Percentiles rank a stretch among this genome's conserved stretches.
phyloP scores from a whole-genome alignment of 2,113 vertebrate genomes.

The Actinemys pallida region DNA sequence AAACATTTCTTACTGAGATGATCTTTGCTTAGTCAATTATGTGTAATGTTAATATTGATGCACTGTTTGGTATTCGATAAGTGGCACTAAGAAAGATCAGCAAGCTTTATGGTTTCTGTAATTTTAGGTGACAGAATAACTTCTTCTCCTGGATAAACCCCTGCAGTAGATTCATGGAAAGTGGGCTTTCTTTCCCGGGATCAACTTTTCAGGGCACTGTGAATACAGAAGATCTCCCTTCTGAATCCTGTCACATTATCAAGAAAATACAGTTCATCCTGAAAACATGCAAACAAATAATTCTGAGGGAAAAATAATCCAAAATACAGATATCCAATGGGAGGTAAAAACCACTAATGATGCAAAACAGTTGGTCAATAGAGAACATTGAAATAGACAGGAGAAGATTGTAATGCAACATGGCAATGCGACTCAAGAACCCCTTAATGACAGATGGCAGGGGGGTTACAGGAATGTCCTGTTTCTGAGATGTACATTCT shows the following conservation, averaged over 20 bases:
- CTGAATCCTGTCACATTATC: background rate
- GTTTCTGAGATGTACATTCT: no score
- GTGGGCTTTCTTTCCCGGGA: background rate
- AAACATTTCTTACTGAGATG: background rate
- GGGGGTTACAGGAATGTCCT: no score
- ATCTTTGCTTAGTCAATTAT: background rate
- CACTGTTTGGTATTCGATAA: background rate
- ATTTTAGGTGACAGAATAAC: background rate
- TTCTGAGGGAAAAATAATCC: background rate
- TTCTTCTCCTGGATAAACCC: accelerated
- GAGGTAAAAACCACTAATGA: background rate
- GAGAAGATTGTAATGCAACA: no score
- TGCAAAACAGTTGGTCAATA: background rate
- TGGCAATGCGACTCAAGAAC: no score
- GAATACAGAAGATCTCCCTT: background rate
- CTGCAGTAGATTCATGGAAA: background rate
- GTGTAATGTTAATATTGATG: background rate
- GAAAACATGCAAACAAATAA: background rate
- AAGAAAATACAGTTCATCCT: background rate
- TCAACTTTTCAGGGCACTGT: background rate
- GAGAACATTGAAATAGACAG: no score
- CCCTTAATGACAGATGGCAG: no score
- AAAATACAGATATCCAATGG: no score
- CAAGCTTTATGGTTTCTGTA: background rate
- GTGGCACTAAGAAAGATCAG: background rate